Base-by-base conservation (phyloP, 2,113 vertebrate species). In the Heterotis niloticus region DNA sequence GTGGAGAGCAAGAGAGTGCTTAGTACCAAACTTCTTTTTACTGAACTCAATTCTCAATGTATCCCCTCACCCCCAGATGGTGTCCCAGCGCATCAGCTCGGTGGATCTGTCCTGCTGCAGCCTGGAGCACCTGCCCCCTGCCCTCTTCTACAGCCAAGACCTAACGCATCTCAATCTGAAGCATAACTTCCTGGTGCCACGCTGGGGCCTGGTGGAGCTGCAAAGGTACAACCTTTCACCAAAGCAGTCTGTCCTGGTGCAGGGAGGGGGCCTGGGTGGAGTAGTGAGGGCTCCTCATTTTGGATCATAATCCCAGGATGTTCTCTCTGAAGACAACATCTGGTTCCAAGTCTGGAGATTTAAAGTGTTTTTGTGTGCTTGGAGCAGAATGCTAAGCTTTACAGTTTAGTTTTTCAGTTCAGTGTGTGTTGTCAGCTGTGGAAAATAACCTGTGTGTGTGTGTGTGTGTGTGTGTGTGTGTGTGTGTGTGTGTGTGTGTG, bases 161-260 rank as follows among this genome's bases (percentile, higher is more conserved):
- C 95, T 99, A 85, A 99, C 98, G 82, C 98, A 99, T 88, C 97
- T 99, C 87, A 99, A 99, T 87, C 93, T 99, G 83, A 99, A 98
- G 88, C 97, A 99, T 84, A 99, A 99, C 90, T 97, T 98, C 85
- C 90, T 99, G 84, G 90, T 94, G 0, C 84, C 92, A 69, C 93
- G 92, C 82, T 89, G 92, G 83, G 92, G 93, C 0, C 93, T 98
- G 80, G 91, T 86, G 77, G 96, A 96, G 79, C 92, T 99, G 71
- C 96, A 96, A 87, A 98, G 97, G 97, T 97, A 92, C 76, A 29
- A 29, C 57, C 65, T 20, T 23, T 52, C 57, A 26, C 23, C 23
- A 23, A 26, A 24, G 13, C 52, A 17, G 57, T 54, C 54, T 13
- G 9, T 23, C 20, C 71, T 51, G 18, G 10, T 52, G 69, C 5